A percentile compares a stretch with the other conserved stretches of the same genome.
Conservation (phyloP, 64 coral and sea anemone genomes). For the Stichodactyla mertensii region DNA sequence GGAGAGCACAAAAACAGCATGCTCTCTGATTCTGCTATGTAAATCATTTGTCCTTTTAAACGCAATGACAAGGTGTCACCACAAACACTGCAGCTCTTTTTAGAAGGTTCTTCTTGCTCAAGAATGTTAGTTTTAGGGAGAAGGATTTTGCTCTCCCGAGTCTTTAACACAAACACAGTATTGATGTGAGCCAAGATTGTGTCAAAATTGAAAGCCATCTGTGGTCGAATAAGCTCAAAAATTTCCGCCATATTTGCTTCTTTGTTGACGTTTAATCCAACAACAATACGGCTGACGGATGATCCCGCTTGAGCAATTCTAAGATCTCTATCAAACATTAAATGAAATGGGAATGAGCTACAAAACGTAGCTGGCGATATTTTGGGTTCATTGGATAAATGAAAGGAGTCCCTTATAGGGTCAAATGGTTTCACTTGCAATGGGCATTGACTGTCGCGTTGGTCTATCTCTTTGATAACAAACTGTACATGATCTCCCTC, state of each 20-base stretch:
- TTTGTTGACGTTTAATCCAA: conserved; percentile 21
- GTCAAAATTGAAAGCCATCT: conserved; percentile 60
- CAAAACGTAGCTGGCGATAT: conserved; percentile 84
- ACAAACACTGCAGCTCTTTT: conserved; percentile 30
- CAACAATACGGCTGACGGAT: conserved; percentile 57
- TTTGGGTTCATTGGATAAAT: conserved; percentile 62
- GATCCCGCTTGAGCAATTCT: conserved; percentile 63
- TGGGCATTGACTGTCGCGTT: conserved; percentile 17
- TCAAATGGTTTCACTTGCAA: conserved; percentile 40
- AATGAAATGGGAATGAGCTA: conserved; percentile 68
- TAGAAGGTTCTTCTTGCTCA: conserved; percentile 20
- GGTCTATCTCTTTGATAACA: conserved; percentile 64
- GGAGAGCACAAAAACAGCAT: conserved; percentile 78
- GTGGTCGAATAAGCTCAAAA: conserved; percentile 67
- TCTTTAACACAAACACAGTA: conserved; percentile 80
- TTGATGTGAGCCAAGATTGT: conserved; percentile 73
- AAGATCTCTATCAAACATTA: conserved; percentile 73
- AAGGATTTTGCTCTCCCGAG: conserved; percentile 21
- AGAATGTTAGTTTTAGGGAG: not conserved
- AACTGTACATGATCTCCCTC: conserved; percentile 72
- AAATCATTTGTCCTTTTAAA: conserved; percentile 79
- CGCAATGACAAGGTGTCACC: conserved; percentile 43
- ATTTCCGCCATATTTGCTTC: conserved; percentile 54
- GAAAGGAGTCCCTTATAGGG: conserved; percentile 49
- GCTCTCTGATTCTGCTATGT: conserved; percentile 58